A percentile compares a stretch with the other conserved stretches of the same genome.
phyloP scores from a whole-genome alignment of 2,797 vertebrate species.

The Anas bahamensis region DNA sequence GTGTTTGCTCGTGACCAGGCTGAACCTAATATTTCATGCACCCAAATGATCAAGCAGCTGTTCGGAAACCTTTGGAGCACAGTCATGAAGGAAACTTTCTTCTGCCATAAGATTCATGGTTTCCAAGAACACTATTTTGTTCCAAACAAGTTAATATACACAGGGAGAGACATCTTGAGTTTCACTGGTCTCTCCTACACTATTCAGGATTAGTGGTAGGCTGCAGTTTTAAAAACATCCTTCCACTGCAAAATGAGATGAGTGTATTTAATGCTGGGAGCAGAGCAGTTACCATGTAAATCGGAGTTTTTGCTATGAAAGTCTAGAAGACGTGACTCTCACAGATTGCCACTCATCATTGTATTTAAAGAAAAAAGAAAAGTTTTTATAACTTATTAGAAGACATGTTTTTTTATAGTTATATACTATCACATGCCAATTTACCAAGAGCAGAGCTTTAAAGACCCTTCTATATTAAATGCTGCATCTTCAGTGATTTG shows the following conservation, averaged over 20 bases:
- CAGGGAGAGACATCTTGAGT: slow-evolving; percentile 54
- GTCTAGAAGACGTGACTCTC: background rate
- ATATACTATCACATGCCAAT: background rate
- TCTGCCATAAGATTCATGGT: background rate
- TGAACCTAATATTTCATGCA: slow-evolving; percentile 34
- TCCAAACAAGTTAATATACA: slow-evolving; percentile 33
- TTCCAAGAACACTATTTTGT: slow-evolving; percentile 27
- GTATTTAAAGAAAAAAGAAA: background rate
- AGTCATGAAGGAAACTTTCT: slow-evolving; percentile 3
- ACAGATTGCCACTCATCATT: background rate
- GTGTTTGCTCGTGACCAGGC: background rate
- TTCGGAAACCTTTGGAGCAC: background rate
- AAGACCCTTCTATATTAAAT: background rate
- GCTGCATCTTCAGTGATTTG: background rate
- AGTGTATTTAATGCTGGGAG: slow-evolving; percentile 31
- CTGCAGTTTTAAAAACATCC: slow-evolving; percentile 23
- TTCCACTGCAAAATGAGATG: background rate
- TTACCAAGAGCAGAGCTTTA: background rate
- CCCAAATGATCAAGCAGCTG: background rate
- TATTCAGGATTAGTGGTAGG: slow-evolving; percentile 52
- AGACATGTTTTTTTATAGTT: background rate
- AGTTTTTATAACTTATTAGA: background rate
- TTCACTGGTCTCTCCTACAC: slow-evolving; percentile 44
- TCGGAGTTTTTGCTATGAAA: background rate
- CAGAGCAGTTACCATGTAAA: slow-evolving; percentile 13